Base-by-base conservation (phyloP, 2,113 vertebrate species). In the Peromyscus leucopus region DNA sequence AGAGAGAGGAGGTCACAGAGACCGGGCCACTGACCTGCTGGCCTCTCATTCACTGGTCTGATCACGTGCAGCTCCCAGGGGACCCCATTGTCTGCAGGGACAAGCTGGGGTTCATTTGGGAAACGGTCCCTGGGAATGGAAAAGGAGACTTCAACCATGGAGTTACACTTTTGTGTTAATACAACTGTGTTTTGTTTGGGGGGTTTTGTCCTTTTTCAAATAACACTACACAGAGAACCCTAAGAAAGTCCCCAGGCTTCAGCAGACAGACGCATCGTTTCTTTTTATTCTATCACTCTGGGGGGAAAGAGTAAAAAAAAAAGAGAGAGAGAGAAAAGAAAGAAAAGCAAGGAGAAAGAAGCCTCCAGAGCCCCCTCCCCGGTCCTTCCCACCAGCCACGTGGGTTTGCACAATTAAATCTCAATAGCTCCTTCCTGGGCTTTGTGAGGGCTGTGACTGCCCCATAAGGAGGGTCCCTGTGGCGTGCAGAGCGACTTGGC, bases 321-420 rank as follows among this genome's bases (percentile, higher is more conserved):
- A 8, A 48, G n/a, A n/a, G n/a, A 90, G 21, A 76, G 69, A 96
- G 61, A 88, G 13, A 63, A 69, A 95, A 95, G 84, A 97, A 89
- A 97, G n/a, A 15, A 69, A 96, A 71, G 82, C 89, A 96, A 97
- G 67, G 74, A 59, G 26, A 74, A 91, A 55, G 65, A 71, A 96
- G 72, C 28, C 95, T 69, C 79, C 74, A n/a, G 5, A 17, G 80
- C 74, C 51, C 59, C 79, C 93, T 94, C 89, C 88, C 42, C 22
- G 91, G 94, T 94, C 90, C 95, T 98, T 98, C 97, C 96, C 74
- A 16, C 94, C 95, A 97, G 98, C 97, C 98, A 98, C 97, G 89
- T 98, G 98, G 98, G 93, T 97, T 97, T 98, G 96, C 87, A 98
- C 98, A 98, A 98, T 98, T 98, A 96, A 98, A 98, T 63, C 95